phyloP scores from a whole-genome alignment of 1,140 invertebrate species.

The Epicauta chinensis region DNA sequence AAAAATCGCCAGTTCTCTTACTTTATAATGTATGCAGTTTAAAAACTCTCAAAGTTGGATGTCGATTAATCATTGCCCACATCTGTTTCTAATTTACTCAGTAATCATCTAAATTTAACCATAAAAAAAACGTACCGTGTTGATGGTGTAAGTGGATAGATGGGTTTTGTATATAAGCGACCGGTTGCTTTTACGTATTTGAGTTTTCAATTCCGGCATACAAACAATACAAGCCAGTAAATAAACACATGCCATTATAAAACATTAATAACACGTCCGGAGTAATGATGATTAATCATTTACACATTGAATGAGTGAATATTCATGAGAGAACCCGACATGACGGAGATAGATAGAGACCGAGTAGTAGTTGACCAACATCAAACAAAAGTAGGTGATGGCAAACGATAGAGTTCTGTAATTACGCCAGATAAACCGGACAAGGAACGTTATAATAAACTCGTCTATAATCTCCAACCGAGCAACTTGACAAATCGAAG shows the following conservation, averaged over 20 bases:
- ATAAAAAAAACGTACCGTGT: no score
- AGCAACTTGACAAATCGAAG: slow-evolving; percentile 5
- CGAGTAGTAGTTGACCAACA: neutral
- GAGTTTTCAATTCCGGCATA: slow-evolving; percentile 25
- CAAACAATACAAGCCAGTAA: slow-evolving; percentile 33
- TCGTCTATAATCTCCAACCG: slow-evolving; percentile 3
- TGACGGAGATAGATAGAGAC: slow-evolving; percentile 14
- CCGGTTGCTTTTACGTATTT: slow-evolving; percentile 1
- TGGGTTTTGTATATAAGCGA: no score
- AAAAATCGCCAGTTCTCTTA: no score
- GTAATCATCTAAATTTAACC: no score
- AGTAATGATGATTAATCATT: slow-evolving; percentile 43
- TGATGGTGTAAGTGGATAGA: no score
- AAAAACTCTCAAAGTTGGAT: neutral
- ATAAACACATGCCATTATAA: slow-evolving; percentile 39
- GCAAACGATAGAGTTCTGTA: no score
- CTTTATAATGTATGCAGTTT: no score
- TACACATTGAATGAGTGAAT: slow-evolving; percentile 37
- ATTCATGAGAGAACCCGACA: slow-evolving; percentile 34
- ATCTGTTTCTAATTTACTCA: slow-evolving; percentile 8
- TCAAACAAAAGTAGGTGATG: no score
- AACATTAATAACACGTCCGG: slow-evolving; percentile 37
- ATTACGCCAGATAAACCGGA: neutral
- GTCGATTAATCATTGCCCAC: slow-evolving; percentile 12
- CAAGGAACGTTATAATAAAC: neutral